Evolutionary conservation across 2,888 invertebrate species (phyloP).

Genomic region (Chymomyza procnemis): DNA sequence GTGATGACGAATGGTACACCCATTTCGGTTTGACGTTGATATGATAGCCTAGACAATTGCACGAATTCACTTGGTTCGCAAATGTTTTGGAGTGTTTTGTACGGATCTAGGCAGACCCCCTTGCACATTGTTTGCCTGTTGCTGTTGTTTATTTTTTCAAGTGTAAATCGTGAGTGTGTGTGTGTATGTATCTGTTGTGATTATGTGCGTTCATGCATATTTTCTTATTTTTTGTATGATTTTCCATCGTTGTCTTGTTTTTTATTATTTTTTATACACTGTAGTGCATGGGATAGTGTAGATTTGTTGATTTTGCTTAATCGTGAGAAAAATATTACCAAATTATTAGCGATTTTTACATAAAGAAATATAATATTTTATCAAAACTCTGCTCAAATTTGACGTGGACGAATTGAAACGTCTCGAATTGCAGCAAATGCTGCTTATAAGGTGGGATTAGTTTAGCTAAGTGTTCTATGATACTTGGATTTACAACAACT

Average conservation of each 20-base stretch:
- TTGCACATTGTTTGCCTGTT: neutral
- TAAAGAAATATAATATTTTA: no score
- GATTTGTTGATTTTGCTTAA: neutral
- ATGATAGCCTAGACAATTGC: neutral
- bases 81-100: neutral
- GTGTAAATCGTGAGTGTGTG: neutral
- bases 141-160: neutral
- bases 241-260: neutral
- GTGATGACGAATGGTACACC: constrained; percentile 4
- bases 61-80: neutral
- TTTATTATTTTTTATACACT: neutral
- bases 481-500: no score
- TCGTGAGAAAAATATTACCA: neutral
- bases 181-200: neutral
- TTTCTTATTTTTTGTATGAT: neutral
- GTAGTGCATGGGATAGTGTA: neutral
- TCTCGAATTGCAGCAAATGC: no score
- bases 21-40: neutral
- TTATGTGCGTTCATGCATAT: neutral
- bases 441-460: no score
- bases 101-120: neutral
- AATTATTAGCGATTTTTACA: no score
- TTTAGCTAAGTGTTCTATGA: no score
- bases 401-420: no score
- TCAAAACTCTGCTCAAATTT: no score